These are phyloP conservation scores for Parthenolecanium corni DNA, from an alignment of 2,888 invertebrate species.

Conservation along the genomic window DNA sequence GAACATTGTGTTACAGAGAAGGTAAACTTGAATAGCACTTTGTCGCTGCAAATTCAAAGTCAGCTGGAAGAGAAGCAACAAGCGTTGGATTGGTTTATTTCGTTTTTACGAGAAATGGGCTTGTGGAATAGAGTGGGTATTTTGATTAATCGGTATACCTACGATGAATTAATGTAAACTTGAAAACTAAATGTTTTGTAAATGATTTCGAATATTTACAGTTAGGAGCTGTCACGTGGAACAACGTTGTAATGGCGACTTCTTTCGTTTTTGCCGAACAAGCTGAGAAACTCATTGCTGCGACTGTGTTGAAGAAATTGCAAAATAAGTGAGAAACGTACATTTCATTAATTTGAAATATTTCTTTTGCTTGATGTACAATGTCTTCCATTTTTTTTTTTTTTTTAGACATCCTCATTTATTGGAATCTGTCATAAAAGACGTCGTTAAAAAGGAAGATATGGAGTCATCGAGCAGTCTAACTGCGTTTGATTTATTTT, in stretches of 20 bases:
- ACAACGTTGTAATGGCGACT: slow-evolving; percentile 45
- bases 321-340: slow-evolving; percentile 43
- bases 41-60: slow-evolving; percentile 67
- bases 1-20: slow-evolving; percentile 3
- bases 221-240: slow-evolving; percentile 39
- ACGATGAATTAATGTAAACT: background rate
- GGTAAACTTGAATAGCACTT: slow-evolving; percentile 27
- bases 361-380: background rate
- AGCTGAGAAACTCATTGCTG: slow-evolving; percentile 67
- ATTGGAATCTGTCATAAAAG: slow-evolving; percentile 48
- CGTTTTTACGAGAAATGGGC: slow-evolving; percentile 58
- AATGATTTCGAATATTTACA: background rate
- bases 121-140: slow-evolving; percentile 51
- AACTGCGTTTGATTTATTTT: slow-evolving; percentile 60
- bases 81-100: slow-evolving; percentile 62
- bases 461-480: slow-evolving; percentile 43
- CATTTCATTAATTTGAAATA: background rate
- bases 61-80: slow-evolving; percentile 80
- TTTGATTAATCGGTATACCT: background rate
- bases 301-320: slow-evolving; percentile 54
- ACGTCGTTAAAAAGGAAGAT: slow-evolving; percentile 42
- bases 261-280: slow-evolving; percentile 54
- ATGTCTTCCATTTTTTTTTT: background rate
- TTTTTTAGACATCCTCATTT: slow-evolving; percentile 12
- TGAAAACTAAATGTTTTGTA: background rate